Base-by-base conservation (phyloP, 2,797 vertebrate genomes). In the Smutsia temminckii region DNA sequence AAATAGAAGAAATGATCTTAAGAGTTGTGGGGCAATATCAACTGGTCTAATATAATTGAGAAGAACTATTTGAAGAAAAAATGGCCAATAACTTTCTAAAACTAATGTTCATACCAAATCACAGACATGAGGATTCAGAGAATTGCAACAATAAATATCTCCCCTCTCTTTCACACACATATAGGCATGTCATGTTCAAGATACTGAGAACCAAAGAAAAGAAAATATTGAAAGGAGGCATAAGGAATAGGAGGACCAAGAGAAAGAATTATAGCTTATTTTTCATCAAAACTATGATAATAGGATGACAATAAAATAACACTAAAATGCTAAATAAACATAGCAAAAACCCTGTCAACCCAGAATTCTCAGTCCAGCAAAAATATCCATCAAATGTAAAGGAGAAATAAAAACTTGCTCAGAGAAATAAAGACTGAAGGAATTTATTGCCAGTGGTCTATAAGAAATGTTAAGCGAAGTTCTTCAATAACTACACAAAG, bases 1-100 rank as follows among this genome's bases (percentile, higher is more conserved):
- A 69, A 84, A 51, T 3, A 75, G 29, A 80, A 86, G 37, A 89
- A 55, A 32, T 0, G 6, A 51, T 11, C 16, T 12, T 20, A 25
- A 25, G 23, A 85, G 1, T n/a, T 83, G 2, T 27, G 3, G 55
- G 5, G 4, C n/a, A 34, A 42, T n/a, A 69, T 27, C 8, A 42
- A 17, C 34, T 72, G 3, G 2, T 27, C 21, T 49, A 51, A 55
- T 42, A 42, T 25, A 21, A 46, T 46, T 46, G 46, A 46, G 49
- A 79, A 85, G 49, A 75, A 49, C 18, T 85, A 81, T n/a, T 46
- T 64, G 32, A 93, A 64, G 17, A 90, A 57, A n/a, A 9, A 72
- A 69, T 11, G 6, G 3, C 10, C 3, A 84, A 46, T 8, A 75
- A 85, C 5, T 57, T 85, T 8, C 16, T 12, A 61, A 85, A 89